Evolutionary conservation across 37 sponge, comb jelly and placozoan genomes (phyloP), one percentile per base, ranked within the genome.

Genomic region (Aplysina aerophoba): DNA sequence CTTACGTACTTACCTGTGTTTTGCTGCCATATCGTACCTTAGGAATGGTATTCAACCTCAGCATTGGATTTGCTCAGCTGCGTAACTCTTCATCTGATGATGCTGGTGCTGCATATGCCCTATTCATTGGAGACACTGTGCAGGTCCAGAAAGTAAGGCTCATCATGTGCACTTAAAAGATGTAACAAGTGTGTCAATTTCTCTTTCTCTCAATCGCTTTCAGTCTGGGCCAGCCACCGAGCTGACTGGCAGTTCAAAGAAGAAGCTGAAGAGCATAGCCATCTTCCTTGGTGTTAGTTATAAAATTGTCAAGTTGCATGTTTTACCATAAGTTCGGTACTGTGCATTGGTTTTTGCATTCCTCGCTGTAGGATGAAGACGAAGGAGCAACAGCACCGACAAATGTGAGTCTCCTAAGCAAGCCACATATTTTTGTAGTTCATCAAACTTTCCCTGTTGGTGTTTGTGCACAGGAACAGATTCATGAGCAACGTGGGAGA

Each of bases 121-220:
- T 97, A 16, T 95, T 93, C 77, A 73, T 97, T 62, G 98, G 98
- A 15, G 98, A 97, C 87, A 95, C 96, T 41, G 98, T 97, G 21
- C 72, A 93, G 16, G 95, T 94, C 0, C 82, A 87, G 14, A 80
- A 90, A 44, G 96, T 85, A 85, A 72, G 73, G 15, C 59, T 28
- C 59, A 24, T 33, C 15, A 60, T 61, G 36, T 6, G 4, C 38
- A 34, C 31, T 6, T 40, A 4, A 30, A 33, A 15, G 11, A 6
- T 40, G 27, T 62, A 24, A 16, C 22, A 15, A 1, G 0, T 74
- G 39, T 60, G 62, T 54, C 66, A 0, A 21, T 55, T 15, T 17
- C 30, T 30, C 8, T 14, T 25, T 27, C 14, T 78, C 28, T 61
- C 53, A 14, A 19, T 35, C 33, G 22, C 61, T 22, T 74, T 0